Evolutionary conservation across 2,888 invertebrate species (phyloP), one percentile per base, ranked within the genome.

Genomic region (Stomorhina lunata): DNA sequence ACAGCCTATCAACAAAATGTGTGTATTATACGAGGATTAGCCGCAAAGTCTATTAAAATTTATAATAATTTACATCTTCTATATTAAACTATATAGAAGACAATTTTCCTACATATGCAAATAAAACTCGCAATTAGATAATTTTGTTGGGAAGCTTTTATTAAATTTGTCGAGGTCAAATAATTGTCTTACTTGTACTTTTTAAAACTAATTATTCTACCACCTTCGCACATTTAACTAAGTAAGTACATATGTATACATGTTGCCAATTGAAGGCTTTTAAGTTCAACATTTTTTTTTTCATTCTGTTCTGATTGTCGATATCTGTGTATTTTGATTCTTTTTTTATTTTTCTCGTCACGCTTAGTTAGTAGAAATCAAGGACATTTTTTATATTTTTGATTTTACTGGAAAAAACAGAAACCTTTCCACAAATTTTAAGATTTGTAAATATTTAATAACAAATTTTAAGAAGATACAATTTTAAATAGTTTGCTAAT

Each of bases 311-410:
- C 61, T 73, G 61, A 68, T 68, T 68, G 45, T 80, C 69, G 53
- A 68, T 37, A 45, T 68, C 43, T 73, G 61, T 63, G 53, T 75
- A 22, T 40, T 57, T 77, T 48, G 29, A 57, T 40, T 69, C 61
- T 43, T 20, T 20, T 6, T 12, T 53, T n/a, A n/a, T 50, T 71
- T 71, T 66, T 48, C 27, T 25, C 73, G n/a, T 59, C 45, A 82
- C 66, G 75, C 65, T 82, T 76, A 75, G 75, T 82, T 82, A 71
- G 20, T 17, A 65, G 34, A 61, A 76, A 61, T 77, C 66, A 79
- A 82, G 66, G 75, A 43, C 75, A 69, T 9, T 34, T 59, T 57
- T 59, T n/a, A n/a, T 40, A 15, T 45, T 32, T n/a, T 15, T 0
- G 32, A 6, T 53, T 53, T 27, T 29, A 9, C 5, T 17, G 12